These are phyloP conservation scores for Eupithecia pulchellata DNA, from an alignment of 2,888 invertebrate genomes.

Conservation along the genomic window DNA sequence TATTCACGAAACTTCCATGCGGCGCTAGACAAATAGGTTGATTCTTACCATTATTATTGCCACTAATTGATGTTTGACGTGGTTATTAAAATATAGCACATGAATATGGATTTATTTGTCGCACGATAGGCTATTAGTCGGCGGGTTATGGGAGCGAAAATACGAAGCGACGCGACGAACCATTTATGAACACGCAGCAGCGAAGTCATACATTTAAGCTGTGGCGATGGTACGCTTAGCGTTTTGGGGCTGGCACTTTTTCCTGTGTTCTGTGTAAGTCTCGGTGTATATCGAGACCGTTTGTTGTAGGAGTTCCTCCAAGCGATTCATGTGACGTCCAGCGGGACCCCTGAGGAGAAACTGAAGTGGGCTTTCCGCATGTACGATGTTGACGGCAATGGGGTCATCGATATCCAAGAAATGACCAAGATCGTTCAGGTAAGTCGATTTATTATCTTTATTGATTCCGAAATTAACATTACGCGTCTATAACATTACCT, in stretches of 20 bases:
- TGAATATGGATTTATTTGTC: conserved; percentile 15
- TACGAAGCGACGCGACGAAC: conserved; percentile 27
- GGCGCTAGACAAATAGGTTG: conserved; percentile 14
- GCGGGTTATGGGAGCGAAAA: conserved; percentile 11
- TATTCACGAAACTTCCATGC: conserved; percentile 14
- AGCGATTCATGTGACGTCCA: conserved; percentile 98
- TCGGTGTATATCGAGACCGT: conserved; percentile 55
- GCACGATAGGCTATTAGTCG: conserved; percentile 14
- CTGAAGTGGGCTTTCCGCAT: conserved; percentile 99
- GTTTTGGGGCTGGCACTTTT: conserved; percentile 7
- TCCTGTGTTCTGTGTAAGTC: conserved; percentile 28
- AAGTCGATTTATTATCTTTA: too few species aligned
- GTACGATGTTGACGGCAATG: conserved; percentile 99
- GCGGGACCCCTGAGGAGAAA: conserved; percentile 98
- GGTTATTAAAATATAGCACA: conserved; percentile 10
- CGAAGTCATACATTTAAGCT: conserved; percentile 21
- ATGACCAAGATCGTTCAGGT: conserved; percentile 99
- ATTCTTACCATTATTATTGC: conserved; percentile 11
- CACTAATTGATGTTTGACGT: conserved; percentile 16
- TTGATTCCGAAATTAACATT: too few species aligned
- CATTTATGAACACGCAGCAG: conserved; percentile 20
- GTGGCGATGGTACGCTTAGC: conserved; percentile 19
- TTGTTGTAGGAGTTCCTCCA: conserved; percentile 96
- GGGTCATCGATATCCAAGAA: conserved; percentile 98
- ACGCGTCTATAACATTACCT: too few species aligned